Base-by-base conservation (phyloP, 92 coral and sea anemone species). In the Zoanthus sansibaricus region DNA sequence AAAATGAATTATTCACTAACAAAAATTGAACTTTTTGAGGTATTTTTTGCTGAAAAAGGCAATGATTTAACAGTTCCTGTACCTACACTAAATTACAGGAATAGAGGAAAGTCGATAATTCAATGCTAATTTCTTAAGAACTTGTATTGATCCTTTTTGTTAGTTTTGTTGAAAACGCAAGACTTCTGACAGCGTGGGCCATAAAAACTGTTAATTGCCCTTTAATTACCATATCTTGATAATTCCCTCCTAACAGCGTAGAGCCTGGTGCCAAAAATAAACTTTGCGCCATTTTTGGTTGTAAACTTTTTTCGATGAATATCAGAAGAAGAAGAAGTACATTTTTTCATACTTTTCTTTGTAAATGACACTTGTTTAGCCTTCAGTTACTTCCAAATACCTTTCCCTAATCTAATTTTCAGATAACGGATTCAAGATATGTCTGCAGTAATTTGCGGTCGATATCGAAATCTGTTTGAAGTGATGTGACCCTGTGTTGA, bases 271-370 rank as follows among this genome's bases (percentile, higher is more conserved):
- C 58, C 74, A 25, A 80, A 61, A 46, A 21, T 12, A 2, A 9
- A 64, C 37, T 12, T 80, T 49, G 85, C 84, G 73, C 84, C 84
- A 79, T 79, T 79, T 79, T 79, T 79, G 75, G 55, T 5, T 67
- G 75, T 44, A 66, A 62, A 49, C 5, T 7, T 21, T 25, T 7
- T 13, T 51, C 42, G 77, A 21, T 37, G 51, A 72, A 17, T 16
- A 17, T 72, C 12, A 15, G 15, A 13, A 30, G 69, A 17, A 62
- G n/a, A 13, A 30, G 69, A 17, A 62, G n/a, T 58, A 20, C 5
- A 16, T 18, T 18, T 14, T 7, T 8, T 11, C 9, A 4, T 5
- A 32, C 17, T 7, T 52, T 75, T 10, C 62, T 75, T 42, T 17
- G 10, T 9, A 68, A n/a, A 7, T 62, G 44, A 37, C 46, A 14